These are phyloP conservation scores for Heliconius hermathena DNA, from an alignment of 1,140 invertebrate genomes.

Conservation along the genomic window DNA sequence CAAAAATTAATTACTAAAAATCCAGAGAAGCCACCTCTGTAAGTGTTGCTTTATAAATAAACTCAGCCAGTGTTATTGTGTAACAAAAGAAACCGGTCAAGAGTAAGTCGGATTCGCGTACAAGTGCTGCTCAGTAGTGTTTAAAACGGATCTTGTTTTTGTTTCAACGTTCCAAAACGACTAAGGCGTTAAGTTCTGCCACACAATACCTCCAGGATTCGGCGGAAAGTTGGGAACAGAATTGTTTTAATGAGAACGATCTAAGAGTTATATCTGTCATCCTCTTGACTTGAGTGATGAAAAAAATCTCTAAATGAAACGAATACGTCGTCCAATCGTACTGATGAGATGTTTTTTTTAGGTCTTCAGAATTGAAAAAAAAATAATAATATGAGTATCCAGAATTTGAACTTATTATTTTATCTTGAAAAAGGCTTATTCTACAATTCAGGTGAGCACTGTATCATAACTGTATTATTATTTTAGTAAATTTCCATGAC, in stretches of 20 bases:
- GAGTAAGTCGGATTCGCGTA: conserved; percentile 26
- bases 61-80: conserved; percentile 23
- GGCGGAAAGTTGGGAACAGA: no score
- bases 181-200: background rate
- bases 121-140: conserved; percentile 26
- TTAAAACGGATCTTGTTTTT: conserved; percentile 20
- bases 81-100: conserved; percentile 37
- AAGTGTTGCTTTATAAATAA: conserved; percentile 37
- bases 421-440: conserved; percentile 91
- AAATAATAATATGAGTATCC: no score
- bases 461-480: conserved; percentile 91
- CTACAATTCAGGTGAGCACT: conserved; percentile 91
- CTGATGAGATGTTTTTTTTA: no score
- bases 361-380: background rate
- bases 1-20: background rate
- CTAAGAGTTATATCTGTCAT: no score
- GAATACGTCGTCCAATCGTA: no score
- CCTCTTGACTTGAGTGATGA: no score
- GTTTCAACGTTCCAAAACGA: background rate
- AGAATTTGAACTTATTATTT: conserved; percentile 86
- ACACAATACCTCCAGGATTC: no score
- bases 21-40: background rate
- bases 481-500: conserved; percentile 85
- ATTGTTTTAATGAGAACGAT: no score
- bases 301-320: no score